Percentiles rank a stretch among this genome's conserved stretches.
Evolutionary conservation across 2,113 vertebrate species (phyloP).

Genomic region (Grallaria varia): DNA sequence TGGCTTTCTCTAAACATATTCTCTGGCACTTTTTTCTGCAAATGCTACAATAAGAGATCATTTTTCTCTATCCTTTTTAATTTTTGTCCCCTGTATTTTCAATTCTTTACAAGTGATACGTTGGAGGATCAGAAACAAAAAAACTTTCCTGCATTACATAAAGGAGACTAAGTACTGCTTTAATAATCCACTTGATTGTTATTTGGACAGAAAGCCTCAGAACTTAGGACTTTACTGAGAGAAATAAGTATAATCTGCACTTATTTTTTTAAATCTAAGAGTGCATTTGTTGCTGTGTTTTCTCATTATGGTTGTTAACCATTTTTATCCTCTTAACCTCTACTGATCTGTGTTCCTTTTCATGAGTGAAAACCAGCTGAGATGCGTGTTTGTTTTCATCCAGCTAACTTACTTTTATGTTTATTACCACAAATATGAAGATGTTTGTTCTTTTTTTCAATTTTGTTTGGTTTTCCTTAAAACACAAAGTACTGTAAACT

Average conservation of each 20-base stretch:
- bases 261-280: not conserved
- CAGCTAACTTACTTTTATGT: not conserved
- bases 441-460: constrained; percentile 4
- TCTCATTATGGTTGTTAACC: constrained; percentile 10
- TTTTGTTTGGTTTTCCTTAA: not conserved
- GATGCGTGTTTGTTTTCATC: not conserved
- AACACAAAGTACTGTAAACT: not conserved
- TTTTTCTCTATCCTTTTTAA: not conserved
- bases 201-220: not conserved
- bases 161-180: not conserved
- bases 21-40: not conserved
- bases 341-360: constrained; percentile 26
- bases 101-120: not conserved
- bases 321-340: constrained; percentile 31
- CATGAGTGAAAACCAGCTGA: constrained; percentile 2
- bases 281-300: constrained; percentile 4
- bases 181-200: not conserved
- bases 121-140: not conserved
- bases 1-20: not conserved
- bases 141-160: not conserved
- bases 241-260: not conserved
- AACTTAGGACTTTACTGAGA: not conserved
- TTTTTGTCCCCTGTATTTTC: not conserved
- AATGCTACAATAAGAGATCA: not conserved
- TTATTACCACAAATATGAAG: not conserved